A percentile compares a stretch with the other conserved stretches of the same genome.
Conservation (phyloP, 37 sponge, comb jelly and placozoan species). For the Cladorhizidae sp. region DNA sequence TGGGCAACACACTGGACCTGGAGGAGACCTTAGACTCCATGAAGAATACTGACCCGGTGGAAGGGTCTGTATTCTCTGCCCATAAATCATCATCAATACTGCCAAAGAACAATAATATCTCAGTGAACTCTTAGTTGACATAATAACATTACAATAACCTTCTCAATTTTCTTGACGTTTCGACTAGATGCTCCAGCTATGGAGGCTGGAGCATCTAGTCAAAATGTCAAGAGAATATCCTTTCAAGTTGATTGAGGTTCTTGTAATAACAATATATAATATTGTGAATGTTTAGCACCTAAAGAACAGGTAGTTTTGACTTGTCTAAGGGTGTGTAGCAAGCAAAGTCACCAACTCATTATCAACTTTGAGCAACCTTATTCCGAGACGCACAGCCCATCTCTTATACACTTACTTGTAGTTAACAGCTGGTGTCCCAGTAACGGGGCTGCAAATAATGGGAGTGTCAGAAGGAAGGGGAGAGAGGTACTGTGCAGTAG, state of each 20-base stretch:
- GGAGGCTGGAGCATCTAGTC: no score
- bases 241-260: no score
- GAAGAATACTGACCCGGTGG: slow-evolving; percentile 59
- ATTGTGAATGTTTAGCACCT: no score
- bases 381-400: neutral
- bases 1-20: neutral
- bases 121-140: neutral
- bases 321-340: no score
- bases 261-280: no score
- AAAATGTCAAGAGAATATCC: no score
- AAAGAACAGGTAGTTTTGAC: no score
- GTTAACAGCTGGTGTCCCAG: neutral
- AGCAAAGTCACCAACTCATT: no score
- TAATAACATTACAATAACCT: no score
- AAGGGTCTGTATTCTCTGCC: slow-evolving; percentile 49
- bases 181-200: no score
- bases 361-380: neutral
- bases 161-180: no score
- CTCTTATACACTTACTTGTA: slow-evolving; percentile 2
- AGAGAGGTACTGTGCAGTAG: neutral
- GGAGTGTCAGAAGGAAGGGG: slow-evolving; percentile 1
- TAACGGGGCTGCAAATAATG: neutral
- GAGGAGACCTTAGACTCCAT: slow-evolving; percentile 21
- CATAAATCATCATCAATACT: slow-evolving; percentile 66
- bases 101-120: no score